Conservation (phyloP, 2,113 vertebrate species). For the Chrysemys picta region DNA sequence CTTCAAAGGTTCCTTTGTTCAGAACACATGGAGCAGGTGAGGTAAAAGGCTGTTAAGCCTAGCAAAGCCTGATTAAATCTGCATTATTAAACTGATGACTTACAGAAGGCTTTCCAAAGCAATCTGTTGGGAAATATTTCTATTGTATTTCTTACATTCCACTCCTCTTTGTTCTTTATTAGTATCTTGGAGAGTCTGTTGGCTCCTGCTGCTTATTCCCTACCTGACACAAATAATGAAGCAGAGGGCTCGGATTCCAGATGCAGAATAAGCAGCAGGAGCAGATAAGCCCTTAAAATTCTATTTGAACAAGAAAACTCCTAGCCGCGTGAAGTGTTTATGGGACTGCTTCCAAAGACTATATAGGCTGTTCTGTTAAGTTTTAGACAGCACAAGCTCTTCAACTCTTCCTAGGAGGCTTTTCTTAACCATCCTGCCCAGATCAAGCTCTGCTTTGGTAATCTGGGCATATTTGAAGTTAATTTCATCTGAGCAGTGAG, state of each 20-base stretch:
- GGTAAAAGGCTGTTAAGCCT: background rate
- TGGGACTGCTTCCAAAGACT: background rate
- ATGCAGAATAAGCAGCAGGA: background rate
- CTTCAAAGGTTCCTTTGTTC: background rate
- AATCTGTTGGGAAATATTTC: background rate
- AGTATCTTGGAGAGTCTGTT: background rate
- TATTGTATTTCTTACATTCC: background rate
- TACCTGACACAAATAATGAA: conserved; percentile 1
- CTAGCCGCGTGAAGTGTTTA: background rate
- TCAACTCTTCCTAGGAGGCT: background rate
- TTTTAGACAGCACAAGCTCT: background rate
- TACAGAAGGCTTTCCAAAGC: background rate
- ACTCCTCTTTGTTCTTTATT: background rate
- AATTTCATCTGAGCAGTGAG: background rate
- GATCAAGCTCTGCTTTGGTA: background rate
- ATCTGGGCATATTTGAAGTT: background rate
- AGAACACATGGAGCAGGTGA: background rate
- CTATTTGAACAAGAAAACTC: background rate
- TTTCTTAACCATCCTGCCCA: background rate
- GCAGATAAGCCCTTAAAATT: background rate
- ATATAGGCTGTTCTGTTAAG: background rate
- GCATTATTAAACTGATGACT: background rate
- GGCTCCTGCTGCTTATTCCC: background rate
- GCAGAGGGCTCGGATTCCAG: background rate
- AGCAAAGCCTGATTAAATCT: background rate